phyloP scores from a whole-genome alignment of 2,888 invertebrate genomes.

The Lycia hirtaria region DNA sequence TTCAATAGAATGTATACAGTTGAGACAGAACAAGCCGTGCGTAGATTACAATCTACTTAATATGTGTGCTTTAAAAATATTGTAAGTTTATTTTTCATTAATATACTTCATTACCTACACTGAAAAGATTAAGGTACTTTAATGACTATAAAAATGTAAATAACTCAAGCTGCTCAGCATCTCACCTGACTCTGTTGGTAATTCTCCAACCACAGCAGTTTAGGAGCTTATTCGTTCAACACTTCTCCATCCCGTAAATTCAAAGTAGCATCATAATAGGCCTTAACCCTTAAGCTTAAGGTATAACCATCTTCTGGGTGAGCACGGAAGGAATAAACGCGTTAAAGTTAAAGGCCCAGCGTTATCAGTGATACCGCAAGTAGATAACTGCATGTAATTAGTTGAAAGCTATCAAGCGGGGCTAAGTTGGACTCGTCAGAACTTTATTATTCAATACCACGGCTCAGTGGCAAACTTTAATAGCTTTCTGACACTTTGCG shows the following conservation, averaged over 20 bases:
- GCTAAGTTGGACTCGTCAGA: slow-evolving; percentile 12
- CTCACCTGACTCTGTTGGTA: too few species aligned
- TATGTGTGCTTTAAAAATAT: too few species aligned
- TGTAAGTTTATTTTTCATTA: too few species aligned
- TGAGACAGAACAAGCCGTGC: too few species aligned
- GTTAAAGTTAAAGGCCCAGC: slow-evolving; percentile 1
- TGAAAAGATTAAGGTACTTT: too few species aligned
- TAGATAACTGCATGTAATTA: slow-evolving; percentile 36
- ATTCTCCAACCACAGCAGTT: too few species aligned
- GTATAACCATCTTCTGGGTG: neutral
- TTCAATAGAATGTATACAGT: too few species aligned
- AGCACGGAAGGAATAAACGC: slow-evolving; percentile 6
- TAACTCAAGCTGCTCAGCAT: too few species aligned
- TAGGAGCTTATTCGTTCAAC: neutral
- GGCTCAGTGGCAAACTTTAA: slow-evolving; percentile 25
- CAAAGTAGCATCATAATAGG: neutral
- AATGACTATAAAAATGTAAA: too few species aligned
- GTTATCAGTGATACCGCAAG: neutral
- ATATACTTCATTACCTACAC: too few species aligned
- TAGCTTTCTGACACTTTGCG: slow-evolving; percentile 29
- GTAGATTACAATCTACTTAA: too few species aligned
- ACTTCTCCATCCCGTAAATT: neutral
- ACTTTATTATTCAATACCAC: slow-evolving; percentile 33
- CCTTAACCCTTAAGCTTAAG: slow-evolving; percentile 4
- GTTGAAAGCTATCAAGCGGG: slow-evolving; percentile 19